Base-by-base conservation (phyloP, 2,888 invertebrate genomes). In the Halictus quadricinctus region DNA sequence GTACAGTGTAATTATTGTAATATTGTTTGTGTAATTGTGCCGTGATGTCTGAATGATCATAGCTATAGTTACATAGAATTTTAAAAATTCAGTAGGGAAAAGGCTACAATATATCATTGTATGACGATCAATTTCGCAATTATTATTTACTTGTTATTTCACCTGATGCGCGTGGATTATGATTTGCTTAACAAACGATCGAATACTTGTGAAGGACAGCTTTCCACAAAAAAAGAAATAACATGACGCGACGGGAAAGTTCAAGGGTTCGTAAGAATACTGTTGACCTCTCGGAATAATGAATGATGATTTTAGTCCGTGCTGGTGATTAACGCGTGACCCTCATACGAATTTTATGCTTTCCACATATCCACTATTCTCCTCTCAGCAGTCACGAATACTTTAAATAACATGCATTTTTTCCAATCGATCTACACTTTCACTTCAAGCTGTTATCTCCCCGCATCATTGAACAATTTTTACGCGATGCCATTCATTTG, bases 271-370 rank as follows among this genome's bases (percentile, higher is more conserved):
- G 5, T 41, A 64, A 1, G 54, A 50, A 77, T 70, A 41, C 18
- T n/a, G 41, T 77, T 77, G n/a, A 77, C 69, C 77, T 70, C 50
- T 77, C 50, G 10, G 15, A 54, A 41, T 18, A 41, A 50, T 43
- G 41, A 48, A 43, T 48, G 41, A 72, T 29, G 21, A 69, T 21
- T 36, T 18, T 8, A 21, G 7, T 36, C 4, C 8, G 36, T 18
- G 8, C 29, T 36, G 60, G 25, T 15, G 64, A 64, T 64, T 69
- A 10, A 69, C 36, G 18, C 21, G 18, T 18, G 66, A 69, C 21
- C 10, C 18, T 15, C 29, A 10, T 15, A 69, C 18, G 10, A 29
- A 69, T 41, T 69, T 41, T 69, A 25, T 29, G 64, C 64, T 64
- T 64, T n/a, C 64, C 25, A 60, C 25, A 64, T 29, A 29, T 64